Evolutionary conservation across 1,140 invertebrate species (phyloP).

Genomic region (Pararge aegeria): DNA sequence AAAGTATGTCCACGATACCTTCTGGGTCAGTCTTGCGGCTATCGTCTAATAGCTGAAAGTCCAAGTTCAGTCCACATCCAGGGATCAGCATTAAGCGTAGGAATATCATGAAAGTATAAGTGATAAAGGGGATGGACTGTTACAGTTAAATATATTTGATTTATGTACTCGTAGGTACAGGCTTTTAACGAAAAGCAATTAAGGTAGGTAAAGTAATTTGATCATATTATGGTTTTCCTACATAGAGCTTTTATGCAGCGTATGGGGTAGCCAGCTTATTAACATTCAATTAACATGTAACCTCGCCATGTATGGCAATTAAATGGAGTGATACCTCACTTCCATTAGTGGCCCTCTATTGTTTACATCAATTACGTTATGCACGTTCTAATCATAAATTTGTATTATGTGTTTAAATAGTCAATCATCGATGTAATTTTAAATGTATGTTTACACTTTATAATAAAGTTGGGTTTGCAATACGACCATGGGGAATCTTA

Average conservation of each 20-base stretch:
- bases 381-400: background rate
- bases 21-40: no score
- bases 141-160: no score
- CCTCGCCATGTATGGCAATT: conserved; percentile 12
- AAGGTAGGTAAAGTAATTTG: background rate
- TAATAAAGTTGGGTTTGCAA: no score
- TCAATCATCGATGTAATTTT: background rate
- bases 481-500: no score
- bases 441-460: background rate
- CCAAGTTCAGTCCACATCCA: no score
- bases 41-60: no score
- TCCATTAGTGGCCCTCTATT: conserved; percentile 11
- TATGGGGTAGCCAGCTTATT: conserved; percentile 9
- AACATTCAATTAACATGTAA: conserved; percentile 14
- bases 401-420: background rate
- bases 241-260: conserved; percentile 4
- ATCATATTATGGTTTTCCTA: conserved; percentile 1
- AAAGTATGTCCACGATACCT: no score
- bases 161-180: no score
- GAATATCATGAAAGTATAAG: no score
- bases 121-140: no score
- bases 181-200: background rate
- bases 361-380: conserved; percentile 10
- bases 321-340: conserved; percentile 11
- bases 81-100: no score